Evolutionary conservation across 2,113 vertebrate genomes (phyloP).

Genomic region (Xenopus borealis): DNA sequence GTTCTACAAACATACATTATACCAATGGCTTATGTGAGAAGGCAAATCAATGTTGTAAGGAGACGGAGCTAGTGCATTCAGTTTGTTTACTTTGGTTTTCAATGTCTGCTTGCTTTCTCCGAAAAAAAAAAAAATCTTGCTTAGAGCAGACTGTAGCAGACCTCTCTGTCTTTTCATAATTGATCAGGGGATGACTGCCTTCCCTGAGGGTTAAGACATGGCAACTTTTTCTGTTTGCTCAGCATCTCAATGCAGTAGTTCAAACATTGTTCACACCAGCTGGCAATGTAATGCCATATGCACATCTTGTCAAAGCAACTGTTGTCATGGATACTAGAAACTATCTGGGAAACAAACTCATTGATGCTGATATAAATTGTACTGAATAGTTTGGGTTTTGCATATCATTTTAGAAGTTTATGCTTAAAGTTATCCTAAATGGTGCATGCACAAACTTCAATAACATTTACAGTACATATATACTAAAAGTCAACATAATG

Average conservation of each 20-base stretch:
- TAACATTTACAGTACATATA: conserved; percentile 11
- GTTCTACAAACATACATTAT: conserved; percentile 68
- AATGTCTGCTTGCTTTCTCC: conserved; percentile 88
- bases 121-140: conserved; percentile 72
- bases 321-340: conserved; percentile 99
- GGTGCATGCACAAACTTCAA: conserved; percentile 44
- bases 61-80: conserved; percentile 83
- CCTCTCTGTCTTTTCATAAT: conserved; percentile 97
- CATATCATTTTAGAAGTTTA: conserved; percentile 58
- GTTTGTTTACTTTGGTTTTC: conserved; percentile 95
- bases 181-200: conserved; percentile 96
- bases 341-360: conserved; percentile 86
- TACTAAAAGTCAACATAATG: no score
- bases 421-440: conserved; percentile 30
- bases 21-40: conserved; percentile 75
- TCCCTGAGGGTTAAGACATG: conserved; percentile 94
- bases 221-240: conserved; percentile 99
- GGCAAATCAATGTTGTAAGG: conserved; percentile 92
- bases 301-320: conserved; percentile 98
- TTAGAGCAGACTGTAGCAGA: conserved; percentile 91
- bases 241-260: conserved; percentile 99
- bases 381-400: conserved; percentile 74
- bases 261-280: conserved; percentile 99
- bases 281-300: conserved; percentile 98
- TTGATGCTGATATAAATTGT: conserved; percentile 82